phyloP scores from a whole-genome alignment of 2,113 vertebrate genomes.

The Hylia prasina region DNA sequence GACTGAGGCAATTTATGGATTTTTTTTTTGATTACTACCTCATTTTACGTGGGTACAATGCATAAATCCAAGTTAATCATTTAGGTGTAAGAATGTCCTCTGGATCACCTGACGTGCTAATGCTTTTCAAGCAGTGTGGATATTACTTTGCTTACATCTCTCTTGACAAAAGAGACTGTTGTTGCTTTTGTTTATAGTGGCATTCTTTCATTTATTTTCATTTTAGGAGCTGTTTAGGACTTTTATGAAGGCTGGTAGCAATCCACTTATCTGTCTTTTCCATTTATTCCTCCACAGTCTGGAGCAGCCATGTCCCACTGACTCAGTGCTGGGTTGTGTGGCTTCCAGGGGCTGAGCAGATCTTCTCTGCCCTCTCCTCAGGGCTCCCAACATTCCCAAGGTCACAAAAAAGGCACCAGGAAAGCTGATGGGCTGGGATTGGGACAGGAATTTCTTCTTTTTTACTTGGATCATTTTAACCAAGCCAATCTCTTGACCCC shows the following conservation, averaged over 20 bases:
- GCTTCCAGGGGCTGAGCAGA: background rate
- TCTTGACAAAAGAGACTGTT: background rate
- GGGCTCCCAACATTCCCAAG: background rate
- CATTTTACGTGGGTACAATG: background rate
- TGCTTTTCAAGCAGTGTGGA: accelerated
- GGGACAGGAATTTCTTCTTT: background rate
- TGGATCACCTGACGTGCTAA: accelerated
- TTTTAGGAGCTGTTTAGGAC: background rate
- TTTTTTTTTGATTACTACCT: background rate
- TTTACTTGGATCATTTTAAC: accelerated
- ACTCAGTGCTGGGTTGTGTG: background rate
- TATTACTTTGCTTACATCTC: background rate
- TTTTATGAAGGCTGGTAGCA: background rate
- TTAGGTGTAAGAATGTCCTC: background rate
- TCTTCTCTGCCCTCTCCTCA: background rate
- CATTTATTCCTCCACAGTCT: background rate
- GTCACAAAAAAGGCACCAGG: accelerated
- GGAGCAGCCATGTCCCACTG: background rate
- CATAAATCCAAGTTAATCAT: background rate
- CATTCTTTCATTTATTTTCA: background rate
- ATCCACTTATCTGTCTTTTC: background rate
- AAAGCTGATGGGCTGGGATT: background rate
- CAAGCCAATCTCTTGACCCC: background rate
- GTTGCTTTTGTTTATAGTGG: background rate
- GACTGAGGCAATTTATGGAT: background rate